These are phyloP conservation scores for Pteropus alecto DNA, from an alignment of 2,113 vertebrate genomes.

Conservation along the genomic window DNA sequence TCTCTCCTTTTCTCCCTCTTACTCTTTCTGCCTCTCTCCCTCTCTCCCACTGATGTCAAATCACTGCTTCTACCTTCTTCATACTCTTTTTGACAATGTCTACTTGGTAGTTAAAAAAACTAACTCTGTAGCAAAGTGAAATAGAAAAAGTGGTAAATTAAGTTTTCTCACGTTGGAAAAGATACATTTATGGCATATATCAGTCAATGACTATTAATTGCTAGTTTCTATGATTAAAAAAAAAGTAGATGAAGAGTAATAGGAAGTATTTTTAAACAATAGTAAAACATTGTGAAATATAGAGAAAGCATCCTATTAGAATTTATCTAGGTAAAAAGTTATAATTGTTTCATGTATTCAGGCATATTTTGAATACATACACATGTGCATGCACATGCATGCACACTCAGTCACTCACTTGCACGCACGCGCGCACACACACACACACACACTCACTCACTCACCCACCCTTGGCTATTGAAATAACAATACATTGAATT, in stretches of 20 bases:
- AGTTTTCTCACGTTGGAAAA: neutral
- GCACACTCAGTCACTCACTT: neutral
- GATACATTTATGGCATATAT: neutral
- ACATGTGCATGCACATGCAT: too few relatives aligned
- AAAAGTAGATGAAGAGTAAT: neutral
- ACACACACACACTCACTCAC: neutral
- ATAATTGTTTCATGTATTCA: neutral
- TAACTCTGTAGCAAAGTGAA: neutral
- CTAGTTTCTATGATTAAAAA: neutral
- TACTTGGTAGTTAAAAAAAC: neutral
- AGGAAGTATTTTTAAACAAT: neutral
- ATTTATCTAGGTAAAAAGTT: neutral
- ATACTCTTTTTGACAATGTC: neutral
- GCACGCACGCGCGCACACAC: neutral
- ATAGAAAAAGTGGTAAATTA: neutral
- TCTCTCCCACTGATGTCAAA: neutral
- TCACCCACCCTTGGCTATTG: neutral
- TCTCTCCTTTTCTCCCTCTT: neutral
- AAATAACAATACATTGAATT: neutral
- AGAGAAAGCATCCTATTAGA: neutral
- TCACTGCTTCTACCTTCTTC: neutral
- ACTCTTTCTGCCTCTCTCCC: neutral
- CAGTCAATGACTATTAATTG: neutral
- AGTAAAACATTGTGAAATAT: neutral
- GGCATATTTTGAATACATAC: neutral